Evolutionary conservation across 2,113 vertebrate genomes (phyloP), one percentile per base, ranked within the genome.

Genomic region (Bubalus kerabau): DNA sequence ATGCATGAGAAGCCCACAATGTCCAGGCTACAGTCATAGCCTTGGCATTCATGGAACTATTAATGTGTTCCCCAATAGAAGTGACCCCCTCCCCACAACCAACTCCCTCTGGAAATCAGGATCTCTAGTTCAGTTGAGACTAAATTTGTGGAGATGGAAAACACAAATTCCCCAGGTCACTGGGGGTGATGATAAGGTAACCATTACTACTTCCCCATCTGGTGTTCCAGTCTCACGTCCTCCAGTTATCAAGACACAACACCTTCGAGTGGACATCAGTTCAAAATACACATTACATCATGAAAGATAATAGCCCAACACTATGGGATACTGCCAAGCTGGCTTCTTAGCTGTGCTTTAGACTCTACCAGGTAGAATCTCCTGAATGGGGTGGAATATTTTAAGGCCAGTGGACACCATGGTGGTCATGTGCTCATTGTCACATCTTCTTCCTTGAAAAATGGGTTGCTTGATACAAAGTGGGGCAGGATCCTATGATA

Each of bases 201-300:
- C 6, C 9, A 82, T 52, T 91, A 48, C 46, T 82, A 81, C 52
- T 90, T 95, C 50, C 52, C 30, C 15, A 67, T 76, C n/a, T 67
- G 84, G 10, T 40, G 59, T 43, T 54, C 28, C 5, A 64, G 64
- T 82, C 28, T 17, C 64, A 56, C 8, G 2, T 62, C 85, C 36
- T 81, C 17, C 28, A 84, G 52, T 46, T 74, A 95, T 52, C 5
- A 87, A 11, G 24, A 78, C 21, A 62, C 30, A 81, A 46, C 3
- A 21, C 23, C 21, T 50, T 82, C 59, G n/a, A 93, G 84, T 9
- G 6, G 50, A 74, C 21, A 74, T 36, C 26, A 43, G 13, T 83
- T 97, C 19, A 93, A 93, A 93, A 88, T 36, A n/a, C 32, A 32
- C 23, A 62, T 89, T 23, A 89, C 23, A 81, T 17, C 7, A 74